A percentile compares a stretch with the other conserved stretches of the same genome.
Conservation (phyloP, 2,888 invertebrate genomes). For the Ophonus ardosiacus region DNA sequence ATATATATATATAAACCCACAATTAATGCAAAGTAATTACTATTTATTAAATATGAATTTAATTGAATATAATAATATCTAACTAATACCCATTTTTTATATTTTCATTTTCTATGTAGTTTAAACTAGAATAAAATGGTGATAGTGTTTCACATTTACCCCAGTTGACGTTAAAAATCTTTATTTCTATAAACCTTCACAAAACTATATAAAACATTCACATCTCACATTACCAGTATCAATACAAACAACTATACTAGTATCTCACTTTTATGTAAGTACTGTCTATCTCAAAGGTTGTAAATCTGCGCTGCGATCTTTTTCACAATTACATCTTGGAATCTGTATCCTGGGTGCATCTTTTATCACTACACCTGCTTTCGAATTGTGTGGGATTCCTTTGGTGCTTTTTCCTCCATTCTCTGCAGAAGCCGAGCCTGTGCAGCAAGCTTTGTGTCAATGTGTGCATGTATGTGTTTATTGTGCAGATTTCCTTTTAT, state of each 20-base stretch:
- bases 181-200: too few species aligned
- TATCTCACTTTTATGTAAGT: background rate
- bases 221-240: background rate
- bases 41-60: too few species aligned
- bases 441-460: constrained; percentile 19
- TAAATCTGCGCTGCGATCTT: constrained; percentile 11
- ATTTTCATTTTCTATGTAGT: too few species aligned
- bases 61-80: too few species aligned
- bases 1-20: too few species aligned
- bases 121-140: too few species aligned
- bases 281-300: background rate
- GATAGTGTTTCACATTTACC: too few species aligned
- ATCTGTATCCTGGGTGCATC: background rate
- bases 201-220: background rate
- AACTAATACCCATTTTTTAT: too few species aligned
- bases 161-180: too few species aligned
- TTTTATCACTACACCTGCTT: constrained; percentile 8
- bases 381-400: constrained; percentile 5
- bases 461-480: constrained; percentile 48
- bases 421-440: constrained; percentile 3
- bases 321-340: constrained; percentile 39
- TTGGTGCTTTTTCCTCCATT: constrained; percentile 35
- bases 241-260: background rate
- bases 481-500: constrained; percentile 55
- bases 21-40: too few species aligned